Evolutionary conservation across 2,113 vertebrate genomes (phyloP).

Genomic region (Sinocyclocheilus anshuiensis): DNA sequence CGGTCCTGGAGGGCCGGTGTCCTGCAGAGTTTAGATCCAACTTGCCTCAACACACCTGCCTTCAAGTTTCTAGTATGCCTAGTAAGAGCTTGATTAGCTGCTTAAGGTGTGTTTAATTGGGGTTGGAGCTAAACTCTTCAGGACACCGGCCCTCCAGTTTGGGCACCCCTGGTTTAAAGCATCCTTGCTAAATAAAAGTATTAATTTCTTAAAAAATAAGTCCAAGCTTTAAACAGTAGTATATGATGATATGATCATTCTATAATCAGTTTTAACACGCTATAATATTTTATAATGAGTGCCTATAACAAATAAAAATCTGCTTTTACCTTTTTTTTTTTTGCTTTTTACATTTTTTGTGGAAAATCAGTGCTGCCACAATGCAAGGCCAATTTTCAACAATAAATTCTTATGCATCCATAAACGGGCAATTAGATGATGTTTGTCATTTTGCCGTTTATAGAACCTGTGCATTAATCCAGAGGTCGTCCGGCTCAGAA

Average conservation of each 20-base stretch:
- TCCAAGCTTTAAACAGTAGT: neutral
- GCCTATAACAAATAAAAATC: neutral
- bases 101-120: too few species aligned
- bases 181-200: neutral
- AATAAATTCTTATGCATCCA: neutral
- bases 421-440: neutral
- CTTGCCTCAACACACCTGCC: too few species aligned
- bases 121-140: too few species aligned
- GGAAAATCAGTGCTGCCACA: neutral
- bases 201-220: neutral
- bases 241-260: neutral
- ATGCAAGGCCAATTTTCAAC: neutral
- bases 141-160: too few species aligned
- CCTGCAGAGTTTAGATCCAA: too few species aligned
- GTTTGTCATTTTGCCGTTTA: neutral
- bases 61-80: too few species aligned
- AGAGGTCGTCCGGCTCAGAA: slow-evolving; percentile 81
- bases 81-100: too few species aligned
- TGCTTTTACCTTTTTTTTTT: neutral
- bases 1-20: too few species aligned
- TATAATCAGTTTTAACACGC: neutral
- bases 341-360: neutral
- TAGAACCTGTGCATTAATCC: slow-evolving; percentile 93
- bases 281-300: neutral
- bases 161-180: too few species aligned